Evolutionary conservation across 1,140 invertebrate genomes (phyloP), one percentile per base, ranked within the genome.

Genomic region (Zaprionus vittiger): DNA sequence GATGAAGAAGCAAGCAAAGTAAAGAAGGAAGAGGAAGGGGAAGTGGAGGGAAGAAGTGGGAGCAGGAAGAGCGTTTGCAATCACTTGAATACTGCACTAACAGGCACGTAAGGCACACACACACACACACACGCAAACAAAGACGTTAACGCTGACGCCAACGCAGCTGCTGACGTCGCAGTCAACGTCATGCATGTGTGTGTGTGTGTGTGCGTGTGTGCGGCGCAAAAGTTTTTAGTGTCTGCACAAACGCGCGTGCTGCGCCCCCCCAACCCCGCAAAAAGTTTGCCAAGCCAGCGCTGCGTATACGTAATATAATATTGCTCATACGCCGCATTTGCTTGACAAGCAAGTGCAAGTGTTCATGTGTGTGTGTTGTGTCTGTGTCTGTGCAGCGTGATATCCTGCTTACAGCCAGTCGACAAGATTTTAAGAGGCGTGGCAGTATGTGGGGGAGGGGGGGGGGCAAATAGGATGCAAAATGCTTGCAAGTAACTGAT

Each of bases 51-150:
- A 15, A 3, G 0, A 47, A 9, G 41, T 47, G 41, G 47, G 47
- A 52, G 47, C 14, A 56, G n/a, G 44, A 12, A 60, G 65, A 79
- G 76, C 61, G 72, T 77, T 79, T 91, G 83, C 90, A 87, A 91
- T 91, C 86, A 91, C 91, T 92, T 91, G 91, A 92, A 91, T 92
- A 92, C 91, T 91, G 81, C 81, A 92, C 91, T 91, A 90, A 90
- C 85, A 90, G 86, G 82, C 85, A 89, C 85, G 85, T 89, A 89
- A 90, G 67, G 77, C 66, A 73, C 73, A 80, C 73, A 62, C 71
- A 67, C 52, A 74, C 73, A 44, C 65, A 57, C 69, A 54, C 49
- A 67, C 57, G 68, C 80, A 80, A 75, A 91, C 89, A 90, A 91
- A 91, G 89, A 91, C 84, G 87, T 91, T 62, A 59, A 20, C 17